These are phyloP conservation scores for Dasypus novemcinctus DNA, from an alignment of 2,113 vertebrate species.

Conservation along the genomic window DNA sequence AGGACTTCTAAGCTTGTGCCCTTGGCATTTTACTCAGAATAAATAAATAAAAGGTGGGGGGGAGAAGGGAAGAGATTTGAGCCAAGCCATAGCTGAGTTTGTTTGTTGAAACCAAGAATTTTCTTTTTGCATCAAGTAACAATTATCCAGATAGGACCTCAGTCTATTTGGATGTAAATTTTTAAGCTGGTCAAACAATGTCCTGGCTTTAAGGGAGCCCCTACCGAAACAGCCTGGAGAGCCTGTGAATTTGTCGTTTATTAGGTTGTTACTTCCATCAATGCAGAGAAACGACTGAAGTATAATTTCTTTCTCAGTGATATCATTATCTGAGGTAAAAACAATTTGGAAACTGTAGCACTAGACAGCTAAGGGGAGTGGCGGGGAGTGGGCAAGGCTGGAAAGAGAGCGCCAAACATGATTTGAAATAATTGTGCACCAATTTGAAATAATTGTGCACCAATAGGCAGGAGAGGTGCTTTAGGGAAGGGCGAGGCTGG, in stretches of 20 bases:
- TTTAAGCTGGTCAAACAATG: background rate
- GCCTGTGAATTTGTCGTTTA: background rate
- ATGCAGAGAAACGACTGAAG: background rate
- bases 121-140: background rate
- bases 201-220: background rate
- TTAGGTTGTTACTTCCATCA: background rate
- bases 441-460: background rate
- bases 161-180: background rate
- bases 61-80: background rate
- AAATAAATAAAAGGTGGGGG: background rate
- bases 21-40: slow-evolving; percentile 35
- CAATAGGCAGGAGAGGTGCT: background rate
- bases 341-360: background rate
- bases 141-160: background rate
- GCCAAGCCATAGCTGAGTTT: background rate
- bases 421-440: rapidly evolving
- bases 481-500: background rate
- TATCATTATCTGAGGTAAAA: background rate
- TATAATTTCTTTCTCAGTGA: background rate
- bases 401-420: rapidly evolving
- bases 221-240: background rate
- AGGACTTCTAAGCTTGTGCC: background rate
- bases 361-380: background rate
- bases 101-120: background rate
- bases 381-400: rapidly evolving